phyloP scores from a whole-genome alignment of 2,797 vertebrate species.

The Mus spretus region DNA sequence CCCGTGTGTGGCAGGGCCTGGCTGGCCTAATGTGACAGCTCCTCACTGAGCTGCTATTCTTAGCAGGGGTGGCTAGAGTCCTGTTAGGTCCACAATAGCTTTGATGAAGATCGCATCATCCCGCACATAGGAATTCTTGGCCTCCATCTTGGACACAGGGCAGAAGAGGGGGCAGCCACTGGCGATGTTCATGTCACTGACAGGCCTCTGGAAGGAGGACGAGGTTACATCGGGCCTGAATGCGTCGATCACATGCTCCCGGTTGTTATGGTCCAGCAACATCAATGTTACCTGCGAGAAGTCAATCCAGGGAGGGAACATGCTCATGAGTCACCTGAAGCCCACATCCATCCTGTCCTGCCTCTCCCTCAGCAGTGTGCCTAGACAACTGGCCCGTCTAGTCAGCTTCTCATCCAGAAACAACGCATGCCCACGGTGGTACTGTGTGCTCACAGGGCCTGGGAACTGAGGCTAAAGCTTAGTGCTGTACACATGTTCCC shows the following conservation, averaged over 20 bases:
- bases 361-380: background rate
- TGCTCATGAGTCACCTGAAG: background rate
- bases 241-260: constrained; percentile 98
- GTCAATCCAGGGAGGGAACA: background rate
- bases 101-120: constrained; percentile 99
- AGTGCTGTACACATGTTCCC: too few relatives aligned
- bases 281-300: constrained; percentile 95
- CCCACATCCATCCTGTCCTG: too few relatives aligned
- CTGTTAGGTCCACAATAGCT: constrained; percentile 97
- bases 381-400: background rate
- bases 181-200: constrained; percentile 98
- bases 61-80: constrained; percentile 88
- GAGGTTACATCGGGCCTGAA: constrained; percentile 96
- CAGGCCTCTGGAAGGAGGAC: constrained; percentile 97
- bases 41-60: background rate
- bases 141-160: constrained; percentile 94
- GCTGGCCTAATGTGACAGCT: background rate
- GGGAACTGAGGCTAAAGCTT: background rate
- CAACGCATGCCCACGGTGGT: rapidly evolving
- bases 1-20: background rate
- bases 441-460: rapidly evolving
- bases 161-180: constrained; percentile 99
- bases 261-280: constrained; percentile 98
- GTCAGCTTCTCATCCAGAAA: background rate
- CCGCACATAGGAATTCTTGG: constrained; percentile 95